phyloP scores from a whole-genome alignment of 2,797 vertebrate genomes.

The Urocyon cinereoargenteus region DNA sequence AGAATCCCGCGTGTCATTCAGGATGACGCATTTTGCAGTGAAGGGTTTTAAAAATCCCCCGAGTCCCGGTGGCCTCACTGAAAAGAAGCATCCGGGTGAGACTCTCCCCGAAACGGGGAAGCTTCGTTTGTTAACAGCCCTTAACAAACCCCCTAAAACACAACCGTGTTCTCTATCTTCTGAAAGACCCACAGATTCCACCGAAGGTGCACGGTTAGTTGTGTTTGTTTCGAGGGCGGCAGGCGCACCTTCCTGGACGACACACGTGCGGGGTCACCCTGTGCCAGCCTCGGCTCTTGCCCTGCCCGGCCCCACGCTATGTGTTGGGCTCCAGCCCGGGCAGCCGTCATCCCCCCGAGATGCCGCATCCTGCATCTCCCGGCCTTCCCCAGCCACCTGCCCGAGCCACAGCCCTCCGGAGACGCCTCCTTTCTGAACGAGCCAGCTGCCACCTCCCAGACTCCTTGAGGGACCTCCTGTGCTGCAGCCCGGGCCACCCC shows the following conservation, averaged over 20 bases:
- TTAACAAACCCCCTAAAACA: not conserved
- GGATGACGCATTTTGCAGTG: not conserved
- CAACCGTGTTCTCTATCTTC: not conserved
- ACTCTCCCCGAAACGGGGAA: not conserved
- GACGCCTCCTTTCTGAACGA: not conserved
- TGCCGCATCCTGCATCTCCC: no score
- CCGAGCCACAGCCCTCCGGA: not conserved
- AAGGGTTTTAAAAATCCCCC: not conserved
- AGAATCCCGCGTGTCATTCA: not conserved
- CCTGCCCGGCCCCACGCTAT: rapidly evolving
- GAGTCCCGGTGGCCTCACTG: not conserved
- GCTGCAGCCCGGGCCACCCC: not conserved
- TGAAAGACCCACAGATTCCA: not conserved
- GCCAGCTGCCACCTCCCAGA: constrained; percentile 57
- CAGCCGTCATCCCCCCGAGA: not conserved
- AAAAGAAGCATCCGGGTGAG: not conserved
- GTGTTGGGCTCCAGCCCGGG: not conserved
- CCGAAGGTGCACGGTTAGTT: not conserved
- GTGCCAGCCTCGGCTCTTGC: not conserved
- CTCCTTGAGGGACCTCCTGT: not conserved
- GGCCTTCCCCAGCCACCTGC: constrained; percentile 44
- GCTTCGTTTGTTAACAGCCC: not conserved
- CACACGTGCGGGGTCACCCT: rapidly evolving
- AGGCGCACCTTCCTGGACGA: not conserved
- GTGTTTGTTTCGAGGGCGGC: not conserved